A percentile compares a stretch with the other conserved stretches of the same genome.
phyloP scores from a whole-genome alignment of 2,888 invertebrate genomes.

The Hartigia nigra region DNA sequence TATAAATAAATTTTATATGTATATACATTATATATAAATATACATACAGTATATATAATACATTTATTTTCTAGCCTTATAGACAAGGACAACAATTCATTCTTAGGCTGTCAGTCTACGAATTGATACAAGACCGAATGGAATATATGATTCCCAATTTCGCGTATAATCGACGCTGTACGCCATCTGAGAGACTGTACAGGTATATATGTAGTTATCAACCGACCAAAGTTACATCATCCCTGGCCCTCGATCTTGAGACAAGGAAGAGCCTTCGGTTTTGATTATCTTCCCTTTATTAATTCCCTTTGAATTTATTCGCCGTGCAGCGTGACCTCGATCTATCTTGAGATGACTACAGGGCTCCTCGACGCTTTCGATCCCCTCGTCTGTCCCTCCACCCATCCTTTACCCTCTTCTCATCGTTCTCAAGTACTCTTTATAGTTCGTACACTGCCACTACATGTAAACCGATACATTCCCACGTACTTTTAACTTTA shows the following conservation, averaged over 20 bases:
- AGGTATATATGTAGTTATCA: not conserved
- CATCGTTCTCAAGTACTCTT: not conserved
- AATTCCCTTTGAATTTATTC: conserved; percentile 17
- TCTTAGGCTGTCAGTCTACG: conserved; percentile 14
- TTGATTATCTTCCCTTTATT: conserved; percentile 21
- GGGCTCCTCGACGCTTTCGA: conserved; percentile 12
- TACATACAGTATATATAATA: not conserved
- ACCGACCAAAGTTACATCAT: not conserved
- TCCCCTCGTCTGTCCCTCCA: conserved; percentile 12
- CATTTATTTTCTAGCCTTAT: not conserved
- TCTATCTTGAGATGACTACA: not conserved
- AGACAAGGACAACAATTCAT: not conserved
- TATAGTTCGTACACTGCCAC: not conserved
- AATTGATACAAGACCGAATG: conserved; percentile 34
- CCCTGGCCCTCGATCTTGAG: conserved; percentile 1
- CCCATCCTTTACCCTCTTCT: conserved; percentile 12
- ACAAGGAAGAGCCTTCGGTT: conserved; percentile 5
- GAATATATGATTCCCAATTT: conserved; percentile 42
- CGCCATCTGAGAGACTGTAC: not conserved
- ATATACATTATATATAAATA: too few relatives aligned
- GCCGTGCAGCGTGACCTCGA: not conserved
- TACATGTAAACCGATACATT: not conserved
- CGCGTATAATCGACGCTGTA: conserved; percentile 23
- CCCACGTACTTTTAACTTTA: not conserved
- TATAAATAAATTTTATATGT: too few relatives aligned